Conservation (phyloP, 2,797 vertebrate genomes). For the Mastacembelus armatus region DNA sequence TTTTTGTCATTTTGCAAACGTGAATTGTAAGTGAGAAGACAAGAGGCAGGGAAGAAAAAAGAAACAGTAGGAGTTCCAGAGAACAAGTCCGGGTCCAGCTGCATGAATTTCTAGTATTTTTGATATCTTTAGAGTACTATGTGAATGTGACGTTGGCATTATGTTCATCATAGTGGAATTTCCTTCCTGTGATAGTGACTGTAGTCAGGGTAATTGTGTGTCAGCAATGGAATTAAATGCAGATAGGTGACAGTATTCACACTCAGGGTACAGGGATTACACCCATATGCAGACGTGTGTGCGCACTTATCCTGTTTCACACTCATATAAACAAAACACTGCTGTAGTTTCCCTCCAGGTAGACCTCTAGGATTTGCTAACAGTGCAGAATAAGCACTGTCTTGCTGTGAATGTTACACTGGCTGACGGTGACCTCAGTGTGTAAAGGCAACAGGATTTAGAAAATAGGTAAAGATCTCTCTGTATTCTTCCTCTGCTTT, state of each 20-base stretch:
- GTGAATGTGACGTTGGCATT: conserved; percentile 46
- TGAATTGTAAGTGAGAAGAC: conserved; percentile 31
- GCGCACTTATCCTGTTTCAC: no score
- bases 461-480: conserved; percentile 29
- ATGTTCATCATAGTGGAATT: conserved; percentile 34
- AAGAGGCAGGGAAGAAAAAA: conserved; percentile 6
- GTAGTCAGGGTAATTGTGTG: conserved; percentile 41
- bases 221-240: conserved; percentile 27
- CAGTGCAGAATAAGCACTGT: conserved; percentile 57
- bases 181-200: conserved; percentile 23
- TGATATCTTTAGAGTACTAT: conserved; percentile 33
- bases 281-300: conserved; percentile 33
- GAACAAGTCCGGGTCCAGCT: no score
- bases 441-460: conserved; percentile 36
- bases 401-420: conserved; percentile 58
- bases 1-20: conserved; percentile 46
- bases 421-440: conserved; percentile 52
- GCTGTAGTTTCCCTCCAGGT: conserved; percentile 34
- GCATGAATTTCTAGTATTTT: conserved; percentile 34
- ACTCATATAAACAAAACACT: conserved; percentile 9
- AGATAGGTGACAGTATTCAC: conserved; percentile 36
- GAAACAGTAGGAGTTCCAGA: conserved; percentile 14
- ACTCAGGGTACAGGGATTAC: conserved; percentile 36
- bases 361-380: conserved; percentile 47
- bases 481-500: conserved; percentile 31